Evolutionary conservation across 2,888 invertebrate species (phyloP).

Genomic region (Mactromeris polynyma): DNA sequence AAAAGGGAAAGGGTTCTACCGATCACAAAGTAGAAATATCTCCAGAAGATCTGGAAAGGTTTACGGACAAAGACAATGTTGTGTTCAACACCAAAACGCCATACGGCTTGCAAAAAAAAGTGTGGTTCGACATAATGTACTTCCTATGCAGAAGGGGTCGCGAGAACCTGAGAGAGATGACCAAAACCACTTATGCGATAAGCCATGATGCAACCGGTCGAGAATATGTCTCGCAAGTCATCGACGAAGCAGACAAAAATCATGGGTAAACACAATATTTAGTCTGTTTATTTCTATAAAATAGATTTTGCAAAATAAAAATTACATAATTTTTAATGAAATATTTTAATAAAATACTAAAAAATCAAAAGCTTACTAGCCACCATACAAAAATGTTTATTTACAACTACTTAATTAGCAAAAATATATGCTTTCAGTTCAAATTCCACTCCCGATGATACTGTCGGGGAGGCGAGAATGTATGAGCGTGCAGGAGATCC

Average conservation of each 20-base stretch:
- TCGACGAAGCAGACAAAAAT: conserved; percentile 34
- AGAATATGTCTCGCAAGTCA: background rate
- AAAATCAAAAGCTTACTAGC: background rate
- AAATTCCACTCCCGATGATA: background rate
- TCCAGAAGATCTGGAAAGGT: background rate
- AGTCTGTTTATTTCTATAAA: background rate
- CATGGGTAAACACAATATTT: conserved; percentile 7
- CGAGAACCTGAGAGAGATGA: conserved; percentile 8
- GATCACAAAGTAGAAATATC: conserved; percentile 10
- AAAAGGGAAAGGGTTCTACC: conserved; percentile 7
- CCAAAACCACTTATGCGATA: background rate
- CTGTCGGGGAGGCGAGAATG: conserved; percentile 11
- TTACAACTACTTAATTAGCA: background rate
- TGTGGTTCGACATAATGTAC: conserved; percentile 9
- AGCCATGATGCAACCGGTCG: background rate
- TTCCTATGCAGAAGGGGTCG: background rate
- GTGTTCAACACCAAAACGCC: background rate
- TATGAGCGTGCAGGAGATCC: background rate
- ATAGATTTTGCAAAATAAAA: background rate
- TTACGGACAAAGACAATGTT: background rate
- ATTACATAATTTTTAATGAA: background rate
- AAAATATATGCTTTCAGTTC: background rate
- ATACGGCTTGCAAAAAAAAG: conserved; percentile 3
- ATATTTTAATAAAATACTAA: background rate
- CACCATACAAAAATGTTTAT: background rate